These are phyloP conservation scores for Lemur catta DNA, from an alignment of 2,797 vertebrate species.

Conservation along the genomic window DNA sequence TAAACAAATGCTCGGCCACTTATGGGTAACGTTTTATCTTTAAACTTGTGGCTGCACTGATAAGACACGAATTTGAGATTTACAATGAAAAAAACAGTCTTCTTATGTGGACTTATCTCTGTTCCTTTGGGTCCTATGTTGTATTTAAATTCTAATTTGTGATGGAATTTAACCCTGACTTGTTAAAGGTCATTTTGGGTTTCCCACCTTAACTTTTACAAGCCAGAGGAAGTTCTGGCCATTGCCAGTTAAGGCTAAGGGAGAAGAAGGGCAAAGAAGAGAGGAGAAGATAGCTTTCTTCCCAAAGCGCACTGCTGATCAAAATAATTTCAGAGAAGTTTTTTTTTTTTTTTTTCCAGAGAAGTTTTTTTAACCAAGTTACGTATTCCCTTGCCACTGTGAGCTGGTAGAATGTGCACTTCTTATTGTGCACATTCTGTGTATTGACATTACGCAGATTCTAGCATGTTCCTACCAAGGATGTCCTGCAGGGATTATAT, in stretches of 20 bases:
- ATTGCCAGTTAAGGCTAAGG: background rate
- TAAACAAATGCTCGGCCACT: background rate
- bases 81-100: background rate
- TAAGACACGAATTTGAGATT: background rate
- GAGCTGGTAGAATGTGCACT: background rate
- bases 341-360: background rate
- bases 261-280: background rate
- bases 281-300: background rate
- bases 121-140: background rate
- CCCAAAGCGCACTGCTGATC: background rate
- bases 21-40: background rate
- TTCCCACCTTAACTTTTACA: background rate
- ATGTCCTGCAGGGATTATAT: background rate
- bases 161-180: background rate
- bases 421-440: background rate
- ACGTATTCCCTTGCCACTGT: background rate
- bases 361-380: background rate
- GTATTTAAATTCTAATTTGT: background rate
- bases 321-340: background rate
- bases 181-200: background rate
- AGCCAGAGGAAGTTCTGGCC: background rate
- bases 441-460: background rate
- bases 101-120: background rate
- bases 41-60: background rate
- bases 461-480: background rate